Base-by-base conservation (phyloP, 2,113 vertebrate species). In the Silurus meridionalis region DNA sequence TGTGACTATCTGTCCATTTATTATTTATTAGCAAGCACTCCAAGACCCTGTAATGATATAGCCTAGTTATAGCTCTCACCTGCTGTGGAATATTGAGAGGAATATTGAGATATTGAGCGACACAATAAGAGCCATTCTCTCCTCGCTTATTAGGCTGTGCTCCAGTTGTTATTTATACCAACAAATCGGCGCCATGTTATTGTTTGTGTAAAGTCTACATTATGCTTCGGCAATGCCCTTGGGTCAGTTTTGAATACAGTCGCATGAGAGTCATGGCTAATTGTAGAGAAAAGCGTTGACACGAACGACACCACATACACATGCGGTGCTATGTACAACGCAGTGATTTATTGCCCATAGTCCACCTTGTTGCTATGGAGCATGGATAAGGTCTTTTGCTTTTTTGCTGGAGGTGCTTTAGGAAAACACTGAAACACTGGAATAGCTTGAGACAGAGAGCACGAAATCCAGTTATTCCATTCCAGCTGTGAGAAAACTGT, bases 281-380 rank as follows among this genome's bases (percentile, higher is more conserved):
- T 86, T 88, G 55, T 84, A 53, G 55, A 72, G 85, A 63, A 82
- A 74, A 53, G 46, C 37, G 50, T 66, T 46, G 74, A 75, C 3
- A 4, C 46, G 46, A 67, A 75, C 66, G 60, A 78, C 86, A 83
- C 60, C 52, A 67, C 37, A 58, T 83, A 50, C 74, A 75, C 28
- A 69, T 64, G 75, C 63, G 28, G 53, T 57, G 72, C 80, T 19
- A 61, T 74, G 80, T 83, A 80, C 58, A 79, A 80, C 74, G 80
- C 83, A 74, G 74, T 37, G 72, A 83, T 87, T 87, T 87, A 83
- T 87, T 85, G 80, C 74, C 19, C 80, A 85, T 85, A 63, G 74
- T 83, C 61, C 63, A 85, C 63, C 66, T 72, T 66, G 86, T 87
- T 89, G 84, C 88, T 84, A 85, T 89, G 86, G 88, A 61, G 86